Conservation (phyloP, 2,113 vertebrate genomes). For the Siniperca knerii region DNA sequence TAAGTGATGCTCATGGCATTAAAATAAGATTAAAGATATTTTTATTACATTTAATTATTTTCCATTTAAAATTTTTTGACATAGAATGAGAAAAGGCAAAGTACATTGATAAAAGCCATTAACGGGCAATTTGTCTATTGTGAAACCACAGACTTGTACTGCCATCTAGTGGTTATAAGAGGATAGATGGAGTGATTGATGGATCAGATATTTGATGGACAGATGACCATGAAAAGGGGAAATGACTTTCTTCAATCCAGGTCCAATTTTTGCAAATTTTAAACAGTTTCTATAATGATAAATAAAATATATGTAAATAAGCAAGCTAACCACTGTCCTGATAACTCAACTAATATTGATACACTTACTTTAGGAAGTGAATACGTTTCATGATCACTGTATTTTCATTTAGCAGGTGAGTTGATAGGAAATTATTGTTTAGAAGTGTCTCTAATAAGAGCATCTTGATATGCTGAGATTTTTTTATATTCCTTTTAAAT, state of each 20-base stretch:
- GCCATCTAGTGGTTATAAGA: constrained; percentile 80
- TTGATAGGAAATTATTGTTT: neutral
- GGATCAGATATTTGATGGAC: constrained; percentile 15
- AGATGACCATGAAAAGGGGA: neutral
- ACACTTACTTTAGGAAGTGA: neutral
- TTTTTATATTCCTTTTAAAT: neutral
- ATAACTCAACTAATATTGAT: neutral
- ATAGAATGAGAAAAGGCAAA: constrained; percentile 61
- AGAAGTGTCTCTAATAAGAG: neutral
- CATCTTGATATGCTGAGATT: neutral
- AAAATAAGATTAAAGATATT: neutral
- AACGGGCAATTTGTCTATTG: constrained; percentile 2
- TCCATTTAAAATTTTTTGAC: constrained; percentile 38
- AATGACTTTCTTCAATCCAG: neutral
- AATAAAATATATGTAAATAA: neutral
- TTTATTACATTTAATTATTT: constrained; percentile 12
- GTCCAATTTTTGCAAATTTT: neutral
- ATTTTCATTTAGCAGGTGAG: neutral
- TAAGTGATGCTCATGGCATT: neutral
- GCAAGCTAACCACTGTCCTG: neutral
- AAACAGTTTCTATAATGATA: neutral
- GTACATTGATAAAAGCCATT: constrained; percentile 53
- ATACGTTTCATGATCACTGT: neutral
- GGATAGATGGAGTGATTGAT: neutral
- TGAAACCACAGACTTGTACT: constrained; percentile 68